Percentiles rank a stretch among this genome's conserved stretches.
Conservation (phyloP, 2,113 vertebrate genomes). For the Sisor rabdophorus region DNA sequence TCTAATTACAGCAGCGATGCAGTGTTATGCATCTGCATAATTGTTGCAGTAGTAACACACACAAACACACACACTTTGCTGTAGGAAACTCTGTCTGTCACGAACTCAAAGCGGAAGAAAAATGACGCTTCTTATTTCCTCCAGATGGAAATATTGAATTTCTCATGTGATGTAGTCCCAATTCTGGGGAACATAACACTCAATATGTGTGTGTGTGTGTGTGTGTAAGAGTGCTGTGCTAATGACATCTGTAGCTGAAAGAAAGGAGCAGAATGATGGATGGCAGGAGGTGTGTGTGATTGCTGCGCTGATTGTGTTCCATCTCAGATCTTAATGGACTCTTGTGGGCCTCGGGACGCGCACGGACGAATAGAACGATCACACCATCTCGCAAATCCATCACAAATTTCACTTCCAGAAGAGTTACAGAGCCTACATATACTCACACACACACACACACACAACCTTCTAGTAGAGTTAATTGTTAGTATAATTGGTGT, state of each 20-base stretch:
- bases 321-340: constrained; percentile 36
- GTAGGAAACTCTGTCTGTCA: constrained; percentile 41
- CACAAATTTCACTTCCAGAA: background rate
- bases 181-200: constrained; percentile 51
- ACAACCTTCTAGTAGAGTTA: background rate
- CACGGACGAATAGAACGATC: background rate
- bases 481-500: background rate
- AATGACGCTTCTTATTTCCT: constrained; percentile 50
- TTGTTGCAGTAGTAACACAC: constrained; percentile 34
- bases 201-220: constrained; percentile 26
- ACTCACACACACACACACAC: background rate
- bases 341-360: constrained; percentile 4
- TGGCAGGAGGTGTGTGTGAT: constrained; percentile 44
- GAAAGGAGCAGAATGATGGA: constrained; percentile 53
- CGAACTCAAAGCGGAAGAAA: constrained; percentile 40
- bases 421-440: background rate
- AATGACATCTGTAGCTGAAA: constrained; percentile 58
- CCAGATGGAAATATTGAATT: constrained; percentile 50
- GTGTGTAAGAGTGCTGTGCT: constrained; percentile 24
- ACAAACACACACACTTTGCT: constrained; percentile 14
- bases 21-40: constrained; percentile 40
- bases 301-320: constrained; percentile 44
- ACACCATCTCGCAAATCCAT: background rate
- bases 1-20: constrained; percentile 45
- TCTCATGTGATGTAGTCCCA: constrained; percentile 53